Conservation (phyloP, 2,797 vertebrate species). For the Pangasius djambal region DNA sequence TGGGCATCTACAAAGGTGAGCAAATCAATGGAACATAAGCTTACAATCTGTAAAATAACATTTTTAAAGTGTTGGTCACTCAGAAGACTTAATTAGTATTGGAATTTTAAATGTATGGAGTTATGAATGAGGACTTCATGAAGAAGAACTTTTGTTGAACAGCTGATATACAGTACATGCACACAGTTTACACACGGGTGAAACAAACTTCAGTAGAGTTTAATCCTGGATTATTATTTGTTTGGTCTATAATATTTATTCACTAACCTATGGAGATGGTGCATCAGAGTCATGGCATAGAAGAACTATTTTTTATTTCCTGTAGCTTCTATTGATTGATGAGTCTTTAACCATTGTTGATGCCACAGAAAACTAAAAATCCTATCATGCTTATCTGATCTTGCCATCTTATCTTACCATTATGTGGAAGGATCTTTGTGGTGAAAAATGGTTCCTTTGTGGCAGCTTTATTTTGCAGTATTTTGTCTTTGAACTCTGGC, state of each 20-base stretch:
- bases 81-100: neutral
- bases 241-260: conserved; percentile 9
- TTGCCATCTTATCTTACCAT: neutral
- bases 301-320: neutral
- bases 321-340: neutral
- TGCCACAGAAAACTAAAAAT: neutral
- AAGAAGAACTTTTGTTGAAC: neutral
- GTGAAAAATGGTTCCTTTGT: neutral
- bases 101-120: neutral
- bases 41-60: neutral
- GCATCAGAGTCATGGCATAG: neutral
- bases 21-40: neutral
- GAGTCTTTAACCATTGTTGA: neutral
- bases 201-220: neutral
- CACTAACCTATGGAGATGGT: neutral
- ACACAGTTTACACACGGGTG: neutral
- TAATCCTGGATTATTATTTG: conserved; percentile 6
- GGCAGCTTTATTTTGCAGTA: neutral
- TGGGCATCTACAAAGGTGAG: neutral
- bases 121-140: neutral
- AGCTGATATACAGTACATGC: neutral
- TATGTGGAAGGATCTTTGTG: neutral
- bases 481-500: neutral
- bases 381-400: no score
- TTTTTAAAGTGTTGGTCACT: neutral